A percentile compares a stretch with the other conserved stretches of the same genome.
phyloP scores from a whole-genome alignment of 2,113 vertebrate species.

The Jaculus jaculus region DNA sequence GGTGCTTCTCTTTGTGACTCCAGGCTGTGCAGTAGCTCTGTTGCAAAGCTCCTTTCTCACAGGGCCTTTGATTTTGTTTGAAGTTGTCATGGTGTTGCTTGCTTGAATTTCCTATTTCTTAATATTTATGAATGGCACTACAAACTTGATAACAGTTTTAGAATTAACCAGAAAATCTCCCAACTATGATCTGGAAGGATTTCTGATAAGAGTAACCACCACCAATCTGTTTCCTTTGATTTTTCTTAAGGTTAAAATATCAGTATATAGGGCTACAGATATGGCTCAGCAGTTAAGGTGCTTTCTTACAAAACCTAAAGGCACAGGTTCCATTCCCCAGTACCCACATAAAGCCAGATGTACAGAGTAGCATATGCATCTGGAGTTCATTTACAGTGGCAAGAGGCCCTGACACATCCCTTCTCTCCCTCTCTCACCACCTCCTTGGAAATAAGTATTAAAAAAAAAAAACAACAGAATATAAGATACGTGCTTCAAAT shows the following conservation, averaged over 20 bases:
- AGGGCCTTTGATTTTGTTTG: constrained; percentile 70
- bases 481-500: neutral
- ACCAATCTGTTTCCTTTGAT: neutral
- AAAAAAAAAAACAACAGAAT: neutral
- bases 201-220: constrained; percentile 2
- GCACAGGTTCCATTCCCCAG: neutral
- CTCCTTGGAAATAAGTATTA: neutral
- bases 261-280: neutral
- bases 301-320: neutral
- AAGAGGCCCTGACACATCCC: neutral
- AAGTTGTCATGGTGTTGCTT: constrained; percentile 59
- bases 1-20: constrained; percentile 65
- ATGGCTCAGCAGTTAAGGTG: neutral
- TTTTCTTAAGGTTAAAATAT: constrained; percentile 20
- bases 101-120: constrained; percentile 64
- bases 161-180: constrained; percentile 36
- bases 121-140: constrained; percentile 65
- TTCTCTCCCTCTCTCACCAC: neutral
- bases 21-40: constrained; percentile 30
- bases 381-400: no score
- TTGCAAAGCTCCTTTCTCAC: constrained; percentile 30
- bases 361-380: no score
- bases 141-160: constrained; percentile 48
- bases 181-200: constrained; percentile 11
- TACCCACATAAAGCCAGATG: neutral